Percentiles rank a stretch among this genome's conserved stretches.
Evolutionary conservation across 2,797 vertebrate genomes (phyloP).

Genomic region (Glossophaga mutica): DNA sequence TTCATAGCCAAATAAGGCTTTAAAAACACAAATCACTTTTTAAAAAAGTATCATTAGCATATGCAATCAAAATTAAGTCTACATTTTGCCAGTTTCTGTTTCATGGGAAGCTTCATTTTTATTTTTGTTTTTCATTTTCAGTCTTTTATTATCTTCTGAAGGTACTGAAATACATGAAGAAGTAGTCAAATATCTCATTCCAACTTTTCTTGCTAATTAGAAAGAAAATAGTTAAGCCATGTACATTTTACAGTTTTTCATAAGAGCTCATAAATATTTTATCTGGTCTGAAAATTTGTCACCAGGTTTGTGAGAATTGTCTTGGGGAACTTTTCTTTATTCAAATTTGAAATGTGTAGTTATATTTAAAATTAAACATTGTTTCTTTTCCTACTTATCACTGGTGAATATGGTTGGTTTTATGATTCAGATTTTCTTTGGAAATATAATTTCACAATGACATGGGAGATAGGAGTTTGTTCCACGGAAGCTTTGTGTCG

Average conservation of each 20-base stretch:
- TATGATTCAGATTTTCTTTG: not conserved
- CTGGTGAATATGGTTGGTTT: not conserved
- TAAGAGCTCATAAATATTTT: not conserved
- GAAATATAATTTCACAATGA: not conserved
- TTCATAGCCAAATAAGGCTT: not conserved
- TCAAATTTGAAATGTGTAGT: conserved; percentile 4
- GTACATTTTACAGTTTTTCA: not conserved
- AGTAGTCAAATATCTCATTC: not conserved
- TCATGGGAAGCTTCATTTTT: conserved; percentile 10
- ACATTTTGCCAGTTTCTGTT: conserved; percentile 3
- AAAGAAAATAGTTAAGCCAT: conserved; percentile 5
- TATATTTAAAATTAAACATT: conserved; percentile 13
- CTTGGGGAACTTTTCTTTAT: not conserved
- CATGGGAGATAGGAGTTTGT: not conserved
- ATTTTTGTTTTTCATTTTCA: not conserved
- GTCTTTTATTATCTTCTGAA: conserved; percentile 11
- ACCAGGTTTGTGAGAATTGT: not conserved
- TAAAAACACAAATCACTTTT: not conserved
- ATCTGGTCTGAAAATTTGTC: conserved; percentile 31
- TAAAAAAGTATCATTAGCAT: not conserved
- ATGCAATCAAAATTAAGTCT: conserved; percentile 13
- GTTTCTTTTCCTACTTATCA: not conserved
- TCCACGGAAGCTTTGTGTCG: not conserved
- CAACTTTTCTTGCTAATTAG: not conserved
- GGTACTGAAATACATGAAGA: not conserved